Evolutionary conservation across 1,140 invertebrate species (phyloP), one percentile per base, ranked within the genome.

Genomic region (Venustaconcha ellipsiformis): DNA sequence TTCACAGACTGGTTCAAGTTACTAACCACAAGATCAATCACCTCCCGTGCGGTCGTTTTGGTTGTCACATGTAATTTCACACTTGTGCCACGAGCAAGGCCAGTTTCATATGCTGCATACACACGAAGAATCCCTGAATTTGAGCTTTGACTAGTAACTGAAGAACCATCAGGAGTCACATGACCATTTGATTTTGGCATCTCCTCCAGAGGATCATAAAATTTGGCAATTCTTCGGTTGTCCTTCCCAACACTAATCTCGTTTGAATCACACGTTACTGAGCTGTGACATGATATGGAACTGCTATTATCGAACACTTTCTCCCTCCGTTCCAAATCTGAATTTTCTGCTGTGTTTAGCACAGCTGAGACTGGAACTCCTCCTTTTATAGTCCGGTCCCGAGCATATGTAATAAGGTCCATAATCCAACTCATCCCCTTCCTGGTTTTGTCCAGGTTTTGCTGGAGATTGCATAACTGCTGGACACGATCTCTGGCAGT

Each of bases 41-140:
- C 96, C 90, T 99, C 96, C 11, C 96, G 91, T 0, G 97, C 95
- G 0, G 96, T 96, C 0, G 97, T 99, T 70, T 94, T 92, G 0
- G 94, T 93, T 1, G 96, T 97, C 0, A 99, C 95, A 88, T 98
- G 96, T 1, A 99, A 90, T 86, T 96, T 97, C 1, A 99, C 93
- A 81, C 96, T 97, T 2, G 96, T 98, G 0, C 96, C 97, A 62
- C 93, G 94, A 8, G 95, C 95, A 74, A 99, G 88, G 30, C 97
- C 97, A 0, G 96, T 98, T 80, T 98, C 95, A 87, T 99, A 99
- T 5, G 97, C 96, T 1, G 96, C 96, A 87, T 95, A 98, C 30
- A 99, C 96, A 89, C 94, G 90, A 13, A 92, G 81, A 69, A 92
- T 90, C 11, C 88, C 90, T 6, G 87, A 86, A 58, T 79, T 60